Evolutionary conservation across 2,797 vertebrate species (phyloP).

Genomic region (Urophycis tenuis): DNA sequence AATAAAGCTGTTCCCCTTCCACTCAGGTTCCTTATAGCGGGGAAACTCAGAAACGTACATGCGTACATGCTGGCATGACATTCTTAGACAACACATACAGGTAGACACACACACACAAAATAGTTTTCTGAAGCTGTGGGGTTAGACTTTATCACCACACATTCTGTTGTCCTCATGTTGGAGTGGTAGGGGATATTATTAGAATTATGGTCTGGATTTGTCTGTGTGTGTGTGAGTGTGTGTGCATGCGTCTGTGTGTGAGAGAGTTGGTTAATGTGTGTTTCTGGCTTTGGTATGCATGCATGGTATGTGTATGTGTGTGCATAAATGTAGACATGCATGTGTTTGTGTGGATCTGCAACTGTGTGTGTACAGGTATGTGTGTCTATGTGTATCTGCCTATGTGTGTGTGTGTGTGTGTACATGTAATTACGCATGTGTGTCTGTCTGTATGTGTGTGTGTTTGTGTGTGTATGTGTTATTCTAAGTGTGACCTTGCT

Average conservation of each 20-base stretch:
- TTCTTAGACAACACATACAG: not conserved
- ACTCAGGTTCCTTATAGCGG: constrained; percentile 27
- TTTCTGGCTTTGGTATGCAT: not conserved
- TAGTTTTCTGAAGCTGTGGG: not conserved
- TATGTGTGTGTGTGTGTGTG: not conserved
- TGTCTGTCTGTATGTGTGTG: not conserved
- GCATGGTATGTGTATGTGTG: not conserved
- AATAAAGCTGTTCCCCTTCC: constrained; percentile 46
- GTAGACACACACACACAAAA: not conserved
- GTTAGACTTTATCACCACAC: not conserved
- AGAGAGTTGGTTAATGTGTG: not conserved
- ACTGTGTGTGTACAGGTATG: not conserved
- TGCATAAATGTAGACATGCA: not conserved
- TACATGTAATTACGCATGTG: too few species aligned
- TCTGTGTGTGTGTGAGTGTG: too few species aligned
- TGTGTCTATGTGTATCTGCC: not conserved
- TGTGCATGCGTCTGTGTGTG: not conserved
- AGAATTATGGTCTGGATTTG: too few species aligned
- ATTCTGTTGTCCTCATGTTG: not conserved
- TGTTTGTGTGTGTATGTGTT: not conserved
- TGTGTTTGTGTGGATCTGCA: not conserved
- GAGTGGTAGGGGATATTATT: too few species aligned
- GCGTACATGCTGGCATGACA: constrained; percentile 23
- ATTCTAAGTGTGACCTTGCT: constrained; percentile 27
- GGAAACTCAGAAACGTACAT: constrained; percentile 13